Base-by-base conservation (phyloP, 2,888 invertebrate species). In the Harmothoe impar region DNA sequence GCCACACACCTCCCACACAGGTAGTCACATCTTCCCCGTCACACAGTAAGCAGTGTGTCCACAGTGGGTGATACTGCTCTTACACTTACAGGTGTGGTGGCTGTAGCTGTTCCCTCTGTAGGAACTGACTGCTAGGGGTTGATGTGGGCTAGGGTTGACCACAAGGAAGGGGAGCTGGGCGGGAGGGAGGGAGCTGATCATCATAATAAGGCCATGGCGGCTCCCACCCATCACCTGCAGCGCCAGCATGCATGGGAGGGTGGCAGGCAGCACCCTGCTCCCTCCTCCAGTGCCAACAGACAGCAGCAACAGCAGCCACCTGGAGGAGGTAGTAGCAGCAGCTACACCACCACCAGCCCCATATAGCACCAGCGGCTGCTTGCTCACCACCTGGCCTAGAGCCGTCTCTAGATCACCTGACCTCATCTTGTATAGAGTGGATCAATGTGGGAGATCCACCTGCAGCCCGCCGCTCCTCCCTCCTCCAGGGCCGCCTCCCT, bases 161-260 rank as follows among this genome's bases (percentile, higher is more conserved):
- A 43, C 43, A 43, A 43, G 72, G 72, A 15, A 29, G 72, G 5
- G 72, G 29, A 72, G 72, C 1, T 72, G 72, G 68, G 68, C n/a
- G n/a, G 68, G n/a, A 15, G 29, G 15, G 72, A 25, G 72, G 72
- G 72, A 15, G 31, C 29, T 72, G 72, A 72, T 72, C 72, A 72
- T 23, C 72, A 72, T 72, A 72, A 72, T 72, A 29, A 29, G 25
- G 72, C 31, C 29, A 72, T 72, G 72, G 29, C 72, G 72, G 72
- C 72, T 72, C 15, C 29, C 31, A 29, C 72, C 29, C 29, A 15
- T 72, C 29, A 72, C 72, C 25, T 15, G 29, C 72, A 72, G 72
- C 72, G 31, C 29, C 72, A 29, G 29, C 29, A 25, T 15, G n/a
- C 29, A 29, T 72, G 29, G 25, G 29, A 29, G 72, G 29, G 72